Conservation (phyloP, 2,797 vertebrate genomes). For the Centroberyx gerrardi region DNA sequence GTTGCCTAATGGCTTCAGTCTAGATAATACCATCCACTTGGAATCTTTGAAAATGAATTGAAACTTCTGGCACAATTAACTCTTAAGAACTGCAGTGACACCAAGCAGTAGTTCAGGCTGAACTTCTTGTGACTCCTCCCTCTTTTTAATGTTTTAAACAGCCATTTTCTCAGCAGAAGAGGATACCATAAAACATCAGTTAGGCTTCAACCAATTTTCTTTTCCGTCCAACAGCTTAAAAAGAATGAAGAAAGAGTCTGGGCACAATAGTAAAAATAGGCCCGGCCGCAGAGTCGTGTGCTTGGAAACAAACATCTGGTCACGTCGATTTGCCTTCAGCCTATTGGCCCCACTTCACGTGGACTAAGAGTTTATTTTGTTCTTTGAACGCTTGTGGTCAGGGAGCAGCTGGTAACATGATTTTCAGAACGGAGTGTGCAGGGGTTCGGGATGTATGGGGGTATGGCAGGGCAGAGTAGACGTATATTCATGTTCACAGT, state of each 20-base stretch:
- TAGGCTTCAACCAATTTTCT: constrained; percentile 84
- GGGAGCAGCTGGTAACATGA: constrained; percentile 80
- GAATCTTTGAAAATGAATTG: constrained; percentile 51
- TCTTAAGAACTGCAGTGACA: constrained; percentile 61
- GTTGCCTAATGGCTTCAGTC: constrained; percentile 42
- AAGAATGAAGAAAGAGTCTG: constrained; percentile 85
- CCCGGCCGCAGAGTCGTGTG: constrained; percentile 82
- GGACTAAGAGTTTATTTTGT: constrained; percentile 82
- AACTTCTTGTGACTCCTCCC: constrained; percentile 79
- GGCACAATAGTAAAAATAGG: constrained; percentile 88
- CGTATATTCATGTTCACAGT: constrained; percentile 73
- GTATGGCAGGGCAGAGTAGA: constrained; percentile 56
- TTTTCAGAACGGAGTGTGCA: constrained; percentile 72
- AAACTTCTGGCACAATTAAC: constrained; percentile 58
- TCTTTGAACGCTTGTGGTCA: constrained; percentile 83
- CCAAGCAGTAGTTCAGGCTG: constrained; percentile 57
- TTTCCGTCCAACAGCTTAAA: constrained; percentile 85
- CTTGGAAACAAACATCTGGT: constrained; percentile 88
- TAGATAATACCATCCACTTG: constrained; percentile 53
- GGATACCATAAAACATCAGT: constrained; percentile 87
- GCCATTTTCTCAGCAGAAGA: constrained; percentile 83
- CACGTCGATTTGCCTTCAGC: constrained; percentile 79
- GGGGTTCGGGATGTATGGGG: constrained; percentile 71
- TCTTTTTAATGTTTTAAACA: constrained; percentile 85
- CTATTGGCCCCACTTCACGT: constrained; percentile 79